These are phyloP conservation scores for Apodemia zela DNA, from an alignment of 2,888 invertebrate species.

Conservation along the genomic window DNA sequence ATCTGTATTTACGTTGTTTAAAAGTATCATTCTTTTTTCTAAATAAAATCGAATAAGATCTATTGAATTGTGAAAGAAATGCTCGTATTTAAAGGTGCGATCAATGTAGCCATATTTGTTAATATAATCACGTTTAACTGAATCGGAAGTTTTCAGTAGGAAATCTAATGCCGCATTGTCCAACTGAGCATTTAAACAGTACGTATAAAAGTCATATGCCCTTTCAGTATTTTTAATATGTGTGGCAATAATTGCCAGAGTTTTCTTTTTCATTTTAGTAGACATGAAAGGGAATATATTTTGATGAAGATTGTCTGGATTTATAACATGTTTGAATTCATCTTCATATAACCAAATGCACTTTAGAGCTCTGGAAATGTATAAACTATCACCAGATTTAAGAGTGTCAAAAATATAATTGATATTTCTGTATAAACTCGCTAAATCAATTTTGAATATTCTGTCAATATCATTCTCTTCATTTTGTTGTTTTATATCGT, in stretches of 20 bases:
- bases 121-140: not conserved
- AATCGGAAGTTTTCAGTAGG: not conserved
- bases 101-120: not conserved
- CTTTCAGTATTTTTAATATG: not conserved
- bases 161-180: not conserved
- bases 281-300: conserved; percentile 58
- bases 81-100: not conserved
- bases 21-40: not conserved
- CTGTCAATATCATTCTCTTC: conserved; percentile 49
- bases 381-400: conserved; percentile 51
- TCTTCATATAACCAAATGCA: conserved; percentile 48
- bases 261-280: conserved; percentile 51
- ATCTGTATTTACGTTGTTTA: not conserved
- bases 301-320: conserved; percentile 45
- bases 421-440: conserved; percentile 47
- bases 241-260: conserved; percentile 41
- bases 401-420: conserved; percentile 50
- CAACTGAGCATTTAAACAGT: not conserved
- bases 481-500: conserved; percentile 35
- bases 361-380: conserved; percentile 52
- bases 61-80: not conserved
- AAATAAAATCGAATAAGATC: not conserved
- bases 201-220: not conserved
- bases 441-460: conserved; percentile 57
- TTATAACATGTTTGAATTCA: conserved; percentile 38